Evolutionary conservation across 2,113 vertebrate genomes (phyloP).

Genomic region (Ondatra zibethicus): DNA sequence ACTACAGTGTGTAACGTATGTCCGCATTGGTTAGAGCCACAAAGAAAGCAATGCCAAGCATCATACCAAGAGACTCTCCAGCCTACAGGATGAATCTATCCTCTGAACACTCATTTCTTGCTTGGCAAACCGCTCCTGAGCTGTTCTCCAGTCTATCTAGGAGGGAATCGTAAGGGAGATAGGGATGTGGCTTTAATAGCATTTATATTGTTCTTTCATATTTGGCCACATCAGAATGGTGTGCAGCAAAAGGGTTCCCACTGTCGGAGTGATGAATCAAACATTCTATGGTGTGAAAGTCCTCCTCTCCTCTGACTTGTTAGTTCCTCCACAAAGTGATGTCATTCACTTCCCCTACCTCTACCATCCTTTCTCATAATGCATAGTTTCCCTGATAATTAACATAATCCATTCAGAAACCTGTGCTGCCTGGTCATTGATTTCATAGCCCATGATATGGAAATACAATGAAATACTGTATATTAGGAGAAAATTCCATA

Average conservation of each 20-base stretch:
- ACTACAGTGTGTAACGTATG: no score
- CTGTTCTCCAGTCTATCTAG: not conserved
- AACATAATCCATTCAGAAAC: not conserved
- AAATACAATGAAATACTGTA: not conserved
- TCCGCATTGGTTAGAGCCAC: not conserved
- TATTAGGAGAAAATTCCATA: not conserved
- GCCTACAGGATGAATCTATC: not conserved
- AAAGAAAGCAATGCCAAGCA: not conserved
- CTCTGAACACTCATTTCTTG: not conserved
- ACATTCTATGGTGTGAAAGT: not conserved
- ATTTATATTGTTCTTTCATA: not conserved
- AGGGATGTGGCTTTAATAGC: not conserved
- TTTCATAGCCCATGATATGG: not conserved
- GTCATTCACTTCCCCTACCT: not conserved
- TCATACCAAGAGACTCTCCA: not conserved
- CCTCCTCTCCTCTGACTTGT: not conserved
- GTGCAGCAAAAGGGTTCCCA: not conserved
- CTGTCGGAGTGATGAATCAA: not conserved
- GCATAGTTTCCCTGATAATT: not conserved
- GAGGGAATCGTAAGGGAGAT: not conserved
- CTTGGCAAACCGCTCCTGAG: not conserved
- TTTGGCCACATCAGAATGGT: not conserved
- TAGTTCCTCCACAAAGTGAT: not conserved
- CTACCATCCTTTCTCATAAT: not conserved
- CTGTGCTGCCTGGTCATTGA: not conserved